Percentiles rank a stretch among this genome's conserved stretches.
These are phyloP conservation scores for Helarctos malayanus DNA, from an alignment of 2,797 vertebrate genomes.

Conservation along the genomic window DNA sequence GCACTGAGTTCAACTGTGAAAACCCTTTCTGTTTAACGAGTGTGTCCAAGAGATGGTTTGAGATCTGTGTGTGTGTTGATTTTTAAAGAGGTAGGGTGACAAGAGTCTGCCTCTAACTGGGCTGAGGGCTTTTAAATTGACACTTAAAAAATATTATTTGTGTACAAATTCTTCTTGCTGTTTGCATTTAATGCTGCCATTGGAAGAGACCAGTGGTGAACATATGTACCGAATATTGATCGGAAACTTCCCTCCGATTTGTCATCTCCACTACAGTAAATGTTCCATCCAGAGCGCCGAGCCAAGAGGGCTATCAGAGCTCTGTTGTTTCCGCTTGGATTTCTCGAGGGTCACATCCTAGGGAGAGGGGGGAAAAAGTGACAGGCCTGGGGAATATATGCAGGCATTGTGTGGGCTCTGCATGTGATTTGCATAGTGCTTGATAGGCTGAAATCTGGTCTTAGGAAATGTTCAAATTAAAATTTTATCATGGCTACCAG, in stretches of 20 bases:
- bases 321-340: not conserved
- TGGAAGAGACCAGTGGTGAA: not conserved
- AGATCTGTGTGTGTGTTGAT: not conserved
- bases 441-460: slow-evolving; percentile 66
- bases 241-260: not conserved
- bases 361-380: not conserved
- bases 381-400: not conserved
- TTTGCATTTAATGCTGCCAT: slow-evolving; percentile 45
- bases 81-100: slow-evolving; percentile 10
- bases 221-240: not conserved
- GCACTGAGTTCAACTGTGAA: not conserved
- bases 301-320: not conserved
- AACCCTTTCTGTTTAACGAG: not conserved
- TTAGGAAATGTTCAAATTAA: slow-evolving; percentile 63
- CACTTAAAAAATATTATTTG: slow-evolving; percentile 52
- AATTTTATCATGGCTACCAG: slow-evolving; percentile 46
- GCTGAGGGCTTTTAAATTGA: not conserved
- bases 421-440: slow-evolving; percentile 67
- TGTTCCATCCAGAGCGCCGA: not conserved
- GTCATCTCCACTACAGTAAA: slow-evolving; percentile 21
- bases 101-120: not conserved
- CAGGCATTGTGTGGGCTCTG: slow-evolving; percentile 28
- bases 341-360: slow-evolving; percentile 26
- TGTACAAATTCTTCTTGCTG: slow-evolving; percentile 36
- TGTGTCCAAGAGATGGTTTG: not conserved